phyloP scores from a whole-genome alignment of 1,140 invertebrate species.

The Lerema accius region DNA sequence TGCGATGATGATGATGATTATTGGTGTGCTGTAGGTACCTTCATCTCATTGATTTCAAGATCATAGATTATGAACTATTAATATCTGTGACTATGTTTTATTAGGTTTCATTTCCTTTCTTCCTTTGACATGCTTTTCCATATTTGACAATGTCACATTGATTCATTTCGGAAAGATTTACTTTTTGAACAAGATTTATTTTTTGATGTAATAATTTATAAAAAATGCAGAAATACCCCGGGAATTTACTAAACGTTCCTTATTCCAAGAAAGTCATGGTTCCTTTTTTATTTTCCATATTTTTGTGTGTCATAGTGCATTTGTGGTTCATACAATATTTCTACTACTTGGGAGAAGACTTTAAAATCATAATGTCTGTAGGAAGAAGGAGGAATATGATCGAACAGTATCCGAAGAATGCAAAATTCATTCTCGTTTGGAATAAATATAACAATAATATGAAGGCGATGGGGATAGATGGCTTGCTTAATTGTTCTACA shows the following conservation, averaged over 20 bases:
- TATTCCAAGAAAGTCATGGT: constrained; percentile 24
- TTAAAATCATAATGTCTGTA: constrained; percentile 26
- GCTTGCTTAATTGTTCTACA: constrained; percentile 40
- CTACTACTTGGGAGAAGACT: constrained; percentile 10
- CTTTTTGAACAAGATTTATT: no score
- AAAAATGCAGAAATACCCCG: background rate
- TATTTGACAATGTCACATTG: no score
- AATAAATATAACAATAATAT: constrained; percentile 19
- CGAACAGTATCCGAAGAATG: constrained; percentile 4
- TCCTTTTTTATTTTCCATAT: constrained; percentile 24
- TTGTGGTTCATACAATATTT: constrained; percentile 27
- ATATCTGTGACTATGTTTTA: no score
- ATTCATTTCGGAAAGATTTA: no score
- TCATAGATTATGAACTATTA: no score
- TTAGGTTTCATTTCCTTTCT: no score
- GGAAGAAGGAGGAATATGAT: constrained; percentile 1
- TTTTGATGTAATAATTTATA: no score
- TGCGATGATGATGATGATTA: no score
- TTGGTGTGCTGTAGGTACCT: no score
- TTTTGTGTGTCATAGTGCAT: constrained; percentile 25
- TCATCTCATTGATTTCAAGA: no score
- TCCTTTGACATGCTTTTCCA: no score
- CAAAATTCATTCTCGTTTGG: constrained; percentile 44
- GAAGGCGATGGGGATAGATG: constrained; percentile 28
- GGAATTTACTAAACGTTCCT: background rate